Evolutionary conservation across 2,797 vertebrate species (phyloP).

Genomic region (Pseudochirops corinnae): DNA sequence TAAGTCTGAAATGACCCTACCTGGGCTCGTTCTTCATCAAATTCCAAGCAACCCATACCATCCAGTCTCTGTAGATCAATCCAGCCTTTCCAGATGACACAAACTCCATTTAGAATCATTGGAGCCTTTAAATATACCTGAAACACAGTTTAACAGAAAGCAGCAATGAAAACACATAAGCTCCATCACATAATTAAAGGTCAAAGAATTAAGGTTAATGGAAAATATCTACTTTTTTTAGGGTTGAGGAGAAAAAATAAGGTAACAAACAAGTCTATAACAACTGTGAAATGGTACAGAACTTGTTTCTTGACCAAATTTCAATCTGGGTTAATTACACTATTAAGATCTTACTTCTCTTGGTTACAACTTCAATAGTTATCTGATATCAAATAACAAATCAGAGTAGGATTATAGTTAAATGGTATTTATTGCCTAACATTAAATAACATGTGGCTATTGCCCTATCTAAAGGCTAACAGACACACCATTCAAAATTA

Average conservation of each 20-base stretch:
- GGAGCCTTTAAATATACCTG: slow-evolving; percentile 98
- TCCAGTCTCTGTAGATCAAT: slow-evolving; percentile 98
- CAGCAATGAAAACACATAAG: slow-evolving; percentile 42
- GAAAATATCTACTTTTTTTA: slow-evolving; percentile 41
- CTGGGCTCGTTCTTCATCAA: slow-evolving; percentile 97
- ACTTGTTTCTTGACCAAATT: slow-evolving; percentile 20
- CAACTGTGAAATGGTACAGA: slow-evolving; percentile 38
- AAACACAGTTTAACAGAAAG: slow-evolving; percentile 71
- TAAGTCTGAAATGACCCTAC: slow-evolving; percentile 84
- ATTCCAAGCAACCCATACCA: slow-evolving; percentile 98
- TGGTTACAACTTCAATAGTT: slow-evolving; percentile 31
- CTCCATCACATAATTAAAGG: slow-evolving; percentile 1
- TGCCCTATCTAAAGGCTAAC: background rate
- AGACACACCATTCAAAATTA: background rate
- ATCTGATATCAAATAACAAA: background rate
- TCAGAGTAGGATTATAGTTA: background rate
- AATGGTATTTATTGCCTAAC: background rate
- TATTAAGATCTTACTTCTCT: slow-evolving; percentile 41
- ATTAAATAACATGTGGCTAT: background rate
- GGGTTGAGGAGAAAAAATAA: background rate
- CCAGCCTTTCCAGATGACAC: slow-evolving; percentile 99
- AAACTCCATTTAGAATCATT: slow-evolving; percentile 99
- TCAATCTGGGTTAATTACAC: slow-evolving; percentile 18
- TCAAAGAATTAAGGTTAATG: slow-evolving; percentile 56
- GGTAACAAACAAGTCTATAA: slow-evolving; percentile 31